Percentiles rank a stretch among this genome's conserved stretches.
These are phyloP conservation scores for Lacanobia wlatinum DNA, from an alignment of 2,888 invertebrate species.

Conservation along the genomic window DNA sequence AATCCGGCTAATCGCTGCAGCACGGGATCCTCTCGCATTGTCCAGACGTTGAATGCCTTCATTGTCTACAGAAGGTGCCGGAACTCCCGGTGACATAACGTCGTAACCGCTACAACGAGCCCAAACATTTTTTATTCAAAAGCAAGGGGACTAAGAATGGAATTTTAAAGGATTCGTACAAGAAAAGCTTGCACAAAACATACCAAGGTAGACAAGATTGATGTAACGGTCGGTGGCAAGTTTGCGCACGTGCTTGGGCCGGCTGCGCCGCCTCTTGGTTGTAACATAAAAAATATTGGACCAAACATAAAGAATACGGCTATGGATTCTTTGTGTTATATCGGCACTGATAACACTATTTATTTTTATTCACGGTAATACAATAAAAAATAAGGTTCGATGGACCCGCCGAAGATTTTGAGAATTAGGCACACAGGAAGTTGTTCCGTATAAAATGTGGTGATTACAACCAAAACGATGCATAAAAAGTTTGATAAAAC, in stretches of 20 bases:
- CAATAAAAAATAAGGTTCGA: constrained; percentile 52
- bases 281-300: constrained; percentile 66
- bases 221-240: constrained; percentile 86
- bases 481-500: constrained; percentile 1
- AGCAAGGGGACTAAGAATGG: constrained; percentile 58
- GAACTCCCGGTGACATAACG: constrained; percentile 58
- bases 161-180: constrained; percentile 59
- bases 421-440: constrained; percentile 36
- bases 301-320: constrained; percentile 57
- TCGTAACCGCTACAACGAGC: constrained; percentile 58
- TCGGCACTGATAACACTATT: constrained; percentile 59
- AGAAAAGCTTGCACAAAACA: constrained; percentile 81
- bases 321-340: constrained; percentile 58
- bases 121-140: constrained; percentile 67
- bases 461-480: neutral
- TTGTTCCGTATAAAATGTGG: constrained; percentile 9
- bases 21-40: constrained; percentile 80
- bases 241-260: constrained; percentile 88
- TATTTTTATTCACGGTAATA: constrained; percentile 52
- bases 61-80: constrained; percentile 80
- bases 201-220: constrained; percentile 86
- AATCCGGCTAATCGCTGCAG: constrained; percentile 84
- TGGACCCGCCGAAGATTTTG: constrained; percentile 15
- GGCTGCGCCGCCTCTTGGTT: constrained; percentile 75
- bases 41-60: constrained; percentile 86